phyloP scores from a whole-genome alignment of 2,797 vertebrate species.

The Harpagifer antarcticus region DNA sequence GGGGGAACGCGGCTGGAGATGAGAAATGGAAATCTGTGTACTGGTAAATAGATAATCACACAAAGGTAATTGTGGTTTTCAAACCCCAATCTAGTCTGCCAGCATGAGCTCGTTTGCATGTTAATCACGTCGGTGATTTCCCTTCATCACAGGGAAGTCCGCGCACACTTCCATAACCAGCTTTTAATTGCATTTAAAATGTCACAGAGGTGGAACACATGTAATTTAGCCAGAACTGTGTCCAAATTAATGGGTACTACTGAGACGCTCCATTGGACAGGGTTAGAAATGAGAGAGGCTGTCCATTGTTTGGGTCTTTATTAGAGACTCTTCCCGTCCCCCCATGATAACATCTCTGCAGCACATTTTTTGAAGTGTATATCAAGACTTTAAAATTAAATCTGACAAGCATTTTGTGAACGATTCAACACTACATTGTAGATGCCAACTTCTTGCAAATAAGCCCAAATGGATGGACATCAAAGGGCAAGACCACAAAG shows the following conservation, averaged over 20 bases:
- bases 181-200: conserved; percentile 99
- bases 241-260: conserved; percentile 96
- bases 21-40: conserved; percentile 99
- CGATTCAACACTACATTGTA: conserved; percentile 43
- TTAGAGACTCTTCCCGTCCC: conserved; percentile 63
- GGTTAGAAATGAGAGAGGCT: conserved; percentile 80
- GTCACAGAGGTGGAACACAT: conserved; percentile 99
- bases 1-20: conserved; percentile 87
- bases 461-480: conserved; percentile 71
- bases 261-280: conserved; percentile 83
- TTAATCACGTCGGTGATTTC: conserved; percentile 99
- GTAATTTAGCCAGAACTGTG: conserved; percentile 99
- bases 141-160: conserved; percentile 97
- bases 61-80: conserved; percentile 99
- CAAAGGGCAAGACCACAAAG: conserved; percentile 81
- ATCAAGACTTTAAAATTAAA: conserved; percentile 70
- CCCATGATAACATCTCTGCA: conserved; percentile 63
- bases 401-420: conserved; percentile 65
- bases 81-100: conserved; percentile 99
- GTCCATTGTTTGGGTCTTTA: conserved; percentile 84
- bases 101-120: conserved; percentile 99
- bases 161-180: conserved; percentile 95
- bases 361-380: conserved; percentile 61
- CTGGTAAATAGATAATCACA: conserved; percentile 99
- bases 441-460: conserved; percentile 62